Evolutionary conservation across 2,888 invertebrate species (phyloP).

Genomic region (Leucophenga maculata): DNA sequence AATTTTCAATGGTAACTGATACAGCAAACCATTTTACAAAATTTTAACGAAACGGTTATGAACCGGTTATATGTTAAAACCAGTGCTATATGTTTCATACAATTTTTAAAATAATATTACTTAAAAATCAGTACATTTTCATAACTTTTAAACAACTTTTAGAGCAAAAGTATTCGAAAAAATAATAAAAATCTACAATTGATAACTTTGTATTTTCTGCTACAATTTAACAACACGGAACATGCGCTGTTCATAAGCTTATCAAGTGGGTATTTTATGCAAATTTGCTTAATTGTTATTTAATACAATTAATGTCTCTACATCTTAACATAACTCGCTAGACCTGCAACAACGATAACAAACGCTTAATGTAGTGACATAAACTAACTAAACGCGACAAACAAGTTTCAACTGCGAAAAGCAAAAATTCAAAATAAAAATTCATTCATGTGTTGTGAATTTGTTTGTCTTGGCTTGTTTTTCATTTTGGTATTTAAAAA

Average conservation of each 20-base stretch:
- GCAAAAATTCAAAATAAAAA: background rate
- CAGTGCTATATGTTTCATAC: too few relatives aligned
- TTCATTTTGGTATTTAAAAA: background rate
- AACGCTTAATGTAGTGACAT: background rate
- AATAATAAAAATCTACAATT: too few relatives aligned
- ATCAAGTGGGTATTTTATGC: background rate
- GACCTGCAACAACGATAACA: slow-evolving; percentile 7
- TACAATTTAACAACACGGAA: background rate
- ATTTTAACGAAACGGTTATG: too few relatives aligned
- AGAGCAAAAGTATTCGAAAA: too few relatives aligned
- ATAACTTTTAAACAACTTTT: too few relatives aligned
- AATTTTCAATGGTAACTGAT: too few relatives aligned
- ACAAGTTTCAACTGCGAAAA: slow-evolving; percentile 15
- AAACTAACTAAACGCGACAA: background rate
- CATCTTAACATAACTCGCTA: slow-evolving; percentile 13
- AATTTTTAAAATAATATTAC: too few relatives aligned
- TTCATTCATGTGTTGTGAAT: background rate
- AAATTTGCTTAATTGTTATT: background rate
- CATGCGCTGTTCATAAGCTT: background rate
- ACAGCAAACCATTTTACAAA: too few relatives aligned
- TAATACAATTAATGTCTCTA: background rate
- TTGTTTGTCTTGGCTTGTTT: background rate
- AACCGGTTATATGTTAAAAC: too few relatives aligned
- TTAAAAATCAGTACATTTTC: too few relatives aligned
- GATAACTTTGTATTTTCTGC: background rate